Conservation (phyloP, 2,797 vertebrate genomes). For the Pachyuromys duprasi region DNA sequence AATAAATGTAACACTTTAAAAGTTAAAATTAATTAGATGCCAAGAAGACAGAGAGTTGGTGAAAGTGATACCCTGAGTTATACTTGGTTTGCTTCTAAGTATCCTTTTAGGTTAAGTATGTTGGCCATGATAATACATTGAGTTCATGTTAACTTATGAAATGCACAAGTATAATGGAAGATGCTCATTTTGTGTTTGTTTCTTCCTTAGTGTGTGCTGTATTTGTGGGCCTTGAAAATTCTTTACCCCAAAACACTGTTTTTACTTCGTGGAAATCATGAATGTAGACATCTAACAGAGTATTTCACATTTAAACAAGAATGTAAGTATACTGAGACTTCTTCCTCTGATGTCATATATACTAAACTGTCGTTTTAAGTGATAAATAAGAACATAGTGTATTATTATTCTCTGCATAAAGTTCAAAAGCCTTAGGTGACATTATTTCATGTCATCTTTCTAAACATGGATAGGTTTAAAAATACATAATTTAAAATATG, state of each 20-base stretch:
- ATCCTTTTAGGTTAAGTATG: background rate
- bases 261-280: slow-evolving; percentile 99
- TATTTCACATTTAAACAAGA: slow-evolving; percentile 99
- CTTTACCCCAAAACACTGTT: slow-evolving; percentile 99
- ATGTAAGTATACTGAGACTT: slow-evolving; percentile 93
- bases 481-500: background rate
- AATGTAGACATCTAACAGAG: slow-evolving; percentile 99
- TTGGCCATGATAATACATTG: background rate
- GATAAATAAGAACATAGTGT: background rate
- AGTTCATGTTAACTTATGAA: background rate
- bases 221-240: slow-evolving; percentile 97
- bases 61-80: background rate
- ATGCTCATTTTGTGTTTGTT: slow-evolving; percentile 57
- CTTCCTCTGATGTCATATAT: background rate
- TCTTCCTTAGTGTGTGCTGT: slow-evolving; percentile 93
- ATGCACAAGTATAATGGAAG: background rate
- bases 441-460: background rate
- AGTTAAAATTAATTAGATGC: background rate
- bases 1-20: too few relatives aligned
- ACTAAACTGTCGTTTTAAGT: background rate
- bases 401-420: background rate
- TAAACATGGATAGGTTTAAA: background rate
- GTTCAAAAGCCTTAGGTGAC: background rate
- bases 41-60: background rate
- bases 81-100: background rate